phyloP scores from a whole-genome alignment of 2,888 invertebrate genomes.

The Rhingia rostrata region DNA sequence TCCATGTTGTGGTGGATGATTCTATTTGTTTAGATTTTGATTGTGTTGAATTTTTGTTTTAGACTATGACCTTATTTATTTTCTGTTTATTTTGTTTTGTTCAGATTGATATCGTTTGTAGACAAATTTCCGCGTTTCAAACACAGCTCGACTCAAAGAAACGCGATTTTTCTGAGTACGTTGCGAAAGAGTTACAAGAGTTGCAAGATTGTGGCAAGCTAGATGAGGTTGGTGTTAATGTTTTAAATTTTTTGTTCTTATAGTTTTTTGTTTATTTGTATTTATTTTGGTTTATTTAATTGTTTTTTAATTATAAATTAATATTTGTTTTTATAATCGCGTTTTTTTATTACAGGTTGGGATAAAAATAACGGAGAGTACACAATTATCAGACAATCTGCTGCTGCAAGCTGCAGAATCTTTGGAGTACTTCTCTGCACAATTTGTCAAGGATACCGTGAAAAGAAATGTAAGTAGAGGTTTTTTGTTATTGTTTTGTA shows the following conservation, averaged over 20 bases:
- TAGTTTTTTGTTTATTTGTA: slow-evolving; percentile 34
- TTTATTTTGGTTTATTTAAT: slow-evolving; percentile 25
- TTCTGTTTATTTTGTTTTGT: slow-evolving; percentile 81
- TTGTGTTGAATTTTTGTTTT: slow-evolving; percentile 74
- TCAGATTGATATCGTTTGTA: slow-evolving; percentile 88
- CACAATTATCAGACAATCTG: slow-evolving; percentile 85
- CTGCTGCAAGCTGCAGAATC: slow-evolving; percentile 87
- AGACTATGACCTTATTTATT: slow-evolving; percentile 76
- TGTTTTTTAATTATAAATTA: slow-evolving; percentile 1
- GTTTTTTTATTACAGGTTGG: slow-evolving; percentile 83
- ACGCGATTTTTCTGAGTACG: slow-evolving; percentile 84
- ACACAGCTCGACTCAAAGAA: slow-evolving; percentile 84
- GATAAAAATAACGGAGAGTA: slow-evolving; percentile 84
- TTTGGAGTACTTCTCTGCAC: slow-evolving; percentile 87
- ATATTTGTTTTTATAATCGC: not conserved
- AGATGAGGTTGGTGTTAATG: slow-evolving; percentile 83
- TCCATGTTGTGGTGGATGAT: not conserved
- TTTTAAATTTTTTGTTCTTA: slow-evolving; percentile 54
- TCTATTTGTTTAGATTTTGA: slow-evolving; percentile 23
- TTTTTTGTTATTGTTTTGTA: not conserved
- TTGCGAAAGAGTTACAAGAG: slow-evolving; percentile 84
- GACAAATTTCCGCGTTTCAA: slow-evolving; percentile 85
- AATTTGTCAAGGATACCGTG: slow-evolving; percentile 87
- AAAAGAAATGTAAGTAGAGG: slow-evolving; percentile 87
- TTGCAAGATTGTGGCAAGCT: slow-evolving; percentile 84